Evolutionary conservation across 2,113 vertebrate species (phyloP).

Genomic region (Rutilus rutilus): DNA sequence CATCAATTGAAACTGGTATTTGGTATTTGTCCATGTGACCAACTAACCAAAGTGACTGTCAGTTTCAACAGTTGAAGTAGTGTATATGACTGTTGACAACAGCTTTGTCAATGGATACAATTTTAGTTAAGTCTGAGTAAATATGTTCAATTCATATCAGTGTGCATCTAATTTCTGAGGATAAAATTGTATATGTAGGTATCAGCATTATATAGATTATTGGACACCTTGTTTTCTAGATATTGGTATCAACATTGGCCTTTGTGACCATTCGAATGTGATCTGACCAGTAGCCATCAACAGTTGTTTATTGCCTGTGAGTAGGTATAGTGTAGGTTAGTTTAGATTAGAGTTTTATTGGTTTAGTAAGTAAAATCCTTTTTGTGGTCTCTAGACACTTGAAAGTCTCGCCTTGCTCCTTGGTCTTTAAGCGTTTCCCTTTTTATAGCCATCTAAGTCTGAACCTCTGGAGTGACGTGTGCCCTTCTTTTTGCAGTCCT

Average conservation of each 20-base stretch:
- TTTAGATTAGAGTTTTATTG: background rate
- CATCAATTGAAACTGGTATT: background rate
- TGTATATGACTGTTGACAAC: background rate
- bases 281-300: background rate
- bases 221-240: background rate
- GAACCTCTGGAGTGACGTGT: slow-evolving; percentile 21
- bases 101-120: background rate
- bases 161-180: background rate
- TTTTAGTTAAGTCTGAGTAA: background rate
- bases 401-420: background rate
- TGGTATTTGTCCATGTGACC: background rate
- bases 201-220: background rate
- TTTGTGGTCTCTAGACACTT: slow-evolving; percentile 23
- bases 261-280: background rate
- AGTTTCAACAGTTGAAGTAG: background rate
- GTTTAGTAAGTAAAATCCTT: background rate
- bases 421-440: background rate
- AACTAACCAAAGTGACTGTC: background rate
- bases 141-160: background rate
- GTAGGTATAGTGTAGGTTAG: background rate
- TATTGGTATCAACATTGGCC: background rate
- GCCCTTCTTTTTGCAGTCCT: slow-evolving; percentile 44
- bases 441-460: background rate
- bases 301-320: background rate
- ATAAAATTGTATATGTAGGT: background rate